These are phyloP conservation scores for Lepidotrigona ventralis DNA, from an alignment of 1,140 invertebrate species.

Conservation along the genomic window DNA sequence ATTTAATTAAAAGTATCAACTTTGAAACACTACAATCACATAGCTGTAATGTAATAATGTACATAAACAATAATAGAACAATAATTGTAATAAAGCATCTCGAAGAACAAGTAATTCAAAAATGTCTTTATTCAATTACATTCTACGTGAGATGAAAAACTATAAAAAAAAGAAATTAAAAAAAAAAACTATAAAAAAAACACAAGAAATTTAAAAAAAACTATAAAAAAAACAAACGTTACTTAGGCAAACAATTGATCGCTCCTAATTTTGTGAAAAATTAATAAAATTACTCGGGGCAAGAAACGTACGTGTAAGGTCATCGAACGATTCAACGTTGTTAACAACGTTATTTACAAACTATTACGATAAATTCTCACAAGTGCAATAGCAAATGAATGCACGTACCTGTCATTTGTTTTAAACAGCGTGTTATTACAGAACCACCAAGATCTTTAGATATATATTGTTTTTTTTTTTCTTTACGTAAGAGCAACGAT, in stretches of 20 bases:
- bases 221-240: neutral
- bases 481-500: conserved; percentile 36
- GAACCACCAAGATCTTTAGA: conserved; percentile 7
- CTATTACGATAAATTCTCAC: neutral
- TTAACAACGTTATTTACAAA: neutral
- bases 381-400: neutral
- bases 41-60: neutral
- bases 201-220: too few species aligned
- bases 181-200: neutral
- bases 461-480: neutral
- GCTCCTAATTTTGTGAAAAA: too few species aligned
- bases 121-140: neutral
- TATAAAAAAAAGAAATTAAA: too few species aligned
- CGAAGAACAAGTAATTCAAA: too few species aligned
- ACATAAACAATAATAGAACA: neutral
- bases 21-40: neutral
- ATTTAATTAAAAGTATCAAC: neutral
- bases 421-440: neutral
- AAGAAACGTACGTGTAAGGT: neutral
- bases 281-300: too few species aligned
- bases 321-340: neutral
- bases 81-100: neutral
- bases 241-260: neutral
- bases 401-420: neutral
- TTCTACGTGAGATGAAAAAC: neutral